Evolutionary conservation across 2,888 invertebrate genomes (phyloP).

Genomic region (Nemoura dubitans): DNA sequence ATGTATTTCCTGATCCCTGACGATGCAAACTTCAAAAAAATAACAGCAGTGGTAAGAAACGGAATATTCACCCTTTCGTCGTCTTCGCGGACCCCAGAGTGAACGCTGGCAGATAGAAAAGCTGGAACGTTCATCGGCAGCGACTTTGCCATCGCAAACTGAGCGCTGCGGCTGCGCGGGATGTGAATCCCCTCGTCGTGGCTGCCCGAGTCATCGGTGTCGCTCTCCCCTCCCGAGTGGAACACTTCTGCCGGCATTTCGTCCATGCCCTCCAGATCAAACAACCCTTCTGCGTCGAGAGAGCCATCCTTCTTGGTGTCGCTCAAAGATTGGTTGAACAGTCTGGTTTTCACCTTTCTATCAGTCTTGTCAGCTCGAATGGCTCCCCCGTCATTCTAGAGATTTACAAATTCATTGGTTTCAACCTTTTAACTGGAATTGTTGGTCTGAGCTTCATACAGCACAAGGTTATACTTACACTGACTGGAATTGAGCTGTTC

Average conservation of each 20-base stretch:
- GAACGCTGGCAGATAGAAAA: constrained; percentile 58
- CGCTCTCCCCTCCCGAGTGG: constrained; percentile 68
- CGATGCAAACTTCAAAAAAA: too few relatives aligned
- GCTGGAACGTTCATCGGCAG: constrained; percentile 80
- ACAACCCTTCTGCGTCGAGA: constrained; percentile 76
- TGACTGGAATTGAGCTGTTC: constrained; percentile 1
- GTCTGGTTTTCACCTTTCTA: constrained; percentile 41
- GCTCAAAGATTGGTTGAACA: constrained; percentile 35
- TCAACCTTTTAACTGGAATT: background rate
- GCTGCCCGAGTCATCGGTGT: constrained; percentile 72
- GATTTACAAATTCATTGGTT: background rate
- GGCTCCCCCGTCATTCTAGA: constrained; percentile 34
- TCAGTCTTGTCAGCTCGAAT: constrained; percentile 41
- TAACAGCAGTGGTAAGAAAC: background rate
- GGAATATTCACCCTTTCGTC: constrained; percentile 47
- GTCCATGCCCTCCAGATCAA: constrained; percentile 80
- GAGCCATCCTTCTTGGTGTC: constrained; percentile 43
- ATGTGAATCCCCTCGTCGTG: constrained; percentile 71
- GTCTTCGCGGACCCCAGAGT: constrained; percentile 46
- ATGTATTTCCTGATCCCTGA: too few relatives aligned
- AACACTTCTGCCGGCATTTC: constrained; percentile 56
- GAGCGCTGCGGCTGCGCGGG: constrained; percentile 61
- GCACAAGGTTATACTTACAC: constrained; percentile 4
- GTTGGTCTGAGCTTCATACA: background rate
- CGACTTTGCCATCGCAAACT: constrained; percentile 71